Evolutionary conservation across 2,113 vertebrate species (phyloP), one percentile per base, ranked within the genome.

Genomic region (Pelodiscus sinensis): DNA sequence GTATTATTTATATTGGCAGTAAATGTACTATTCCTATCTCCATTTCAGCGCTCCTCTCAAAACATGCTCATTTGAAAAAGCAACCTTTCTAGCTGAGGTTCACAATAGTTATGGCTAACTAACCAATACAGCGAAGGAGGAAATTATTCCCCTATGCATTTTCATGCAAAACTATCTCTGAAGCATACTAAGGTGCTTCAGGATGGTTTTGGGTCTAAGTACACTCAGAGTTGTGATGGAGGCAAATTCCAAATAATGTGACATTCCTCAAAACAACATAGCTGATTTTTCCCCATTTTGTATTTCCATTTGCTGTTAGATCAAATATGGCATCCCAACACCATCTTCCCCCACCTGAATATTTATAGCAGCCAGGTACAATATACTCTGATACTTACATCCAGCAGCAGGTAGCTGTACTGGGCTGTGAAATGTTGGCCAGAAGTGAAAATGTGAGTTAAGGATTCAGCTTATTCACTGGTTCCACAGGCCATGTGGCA

Each of bases 11-110:
- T 83, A 87, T 87, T 44, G 88, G 81, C 9, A 90, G 25, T 82
- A 85, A 77, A 89, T 94, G 19, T 31, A 19, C 62, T 94, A 93
- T 92, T 92, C 79, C 83, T 29, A 90, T 90, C 81, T 89, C 91
- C 51, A 54, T 29, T n/a, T 90, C 86, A 92, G 79, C 22, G 80
- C 60, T 93, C 19, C 87, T 77, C 93, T 89, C 81, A 44, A 88
- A 94, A 86, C 2, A 56, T 79, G 86, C 57, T 96, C 65, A 62
- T 18, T 89, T 94, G n/a, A 94, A 79, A 90, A 87, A 15, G 38
- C 81, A 94, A 57, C 9, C 10, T 82, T 93, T 82, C 27, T 89
- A 52, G 84, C 21, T 9, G 38, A 77, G 31, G 35, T 84, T 90
- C 75, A 84, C 56, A 54, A 89, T 38, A 7, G 38, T 38, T 92